These are phyloP conservation scores for Ammospiza caudacuta DNA, from an alignment of 2,113 vertebrate genomes.

Conservation along the genomic window DNA sequence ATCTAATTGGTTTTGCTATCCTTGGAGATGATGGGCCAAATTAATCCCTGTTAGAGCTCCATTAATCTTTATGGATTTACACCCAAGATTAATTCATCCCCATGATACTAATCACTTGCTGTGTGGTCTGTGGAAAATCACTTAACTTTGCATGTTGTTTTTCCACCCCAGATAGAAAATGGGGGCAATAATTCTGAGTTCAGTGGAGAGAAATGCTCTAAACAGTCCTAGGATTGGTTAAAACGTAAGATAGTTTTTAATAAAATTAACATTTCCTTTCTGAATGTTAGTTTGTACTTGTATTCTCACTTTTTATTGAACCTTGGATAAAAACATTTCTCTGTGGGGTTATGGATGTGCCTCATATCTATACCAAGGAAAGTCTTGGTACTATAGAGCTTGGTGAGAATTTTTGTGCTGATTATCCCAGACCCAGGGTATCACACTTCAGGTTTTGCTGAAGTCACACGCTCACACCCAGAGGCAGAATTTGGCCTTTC, in stretches of 20 bases:
- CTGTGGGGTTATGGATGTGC: not conserved
- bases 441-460: not conserved
- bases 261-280: not conserved
- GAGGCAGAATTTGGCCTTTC: conserved; percentile 23
- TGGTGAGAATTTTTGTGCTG: not conserved
- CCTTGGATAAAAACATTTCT: not conserved
- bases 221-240: not conserved
- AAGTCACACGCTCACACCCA: not conserved
- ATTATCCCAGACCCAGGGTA: not conserved
- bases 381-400: not conserved
- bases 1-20: conserved; percentile 62
- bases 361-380: not conserved
- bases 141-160: not conserved
- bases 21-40: conserved; percentile 62
- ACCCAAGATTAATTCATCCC: conserved; percentile 59
- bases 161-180: conserved; percentile 1
- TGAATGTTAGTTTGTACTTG: not conserved
- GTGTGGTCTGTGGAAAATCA: conserved; percentile 61
- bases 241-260: not conserved
- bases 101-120: conserved; percentile 47
- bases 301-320: not conserved
- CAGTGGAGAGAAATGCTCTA: not conserved
- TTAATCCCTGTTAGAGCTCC: conserved; percentile 54
- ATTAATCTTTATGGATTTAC: conserved; percentile 68
- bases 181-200: not conserved